phyloP scores from a whole-genome alignment of 2,797 vertebrate species.

The Muscicapa striata region DNA sequence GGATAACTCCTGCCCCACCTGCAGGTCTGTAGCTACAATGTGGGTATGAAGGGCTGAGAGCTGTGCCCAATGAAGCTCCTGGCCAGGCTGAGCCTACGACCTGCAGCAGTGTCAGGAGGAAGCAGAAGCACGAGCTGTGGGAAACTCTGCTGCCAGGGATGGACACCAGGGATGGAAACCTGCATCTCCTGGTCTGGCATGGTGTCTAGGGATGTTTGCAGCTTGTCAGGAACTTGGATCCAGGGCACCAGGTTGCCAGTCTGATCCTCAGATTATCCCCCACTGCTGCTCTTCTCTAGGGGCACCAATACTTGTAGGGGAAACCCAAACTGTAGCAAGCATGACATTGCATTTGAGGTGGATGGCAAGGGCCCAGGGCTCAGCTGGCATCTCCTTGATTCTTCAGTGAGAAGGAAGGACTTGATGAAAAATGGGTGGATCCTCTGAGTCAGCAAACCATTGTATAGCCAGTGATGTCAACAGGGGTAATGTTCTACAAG shows the following conservation, averaged over 20 bases:
- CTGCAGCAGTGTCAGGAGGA: not conserved
- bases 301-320: not conserved
- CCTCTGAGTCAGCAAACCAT: not conserved
- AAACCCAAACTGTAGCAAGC: not conserved
- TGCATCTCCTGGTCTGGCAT: not conserved
- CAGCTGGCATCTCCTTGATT: not conserved
- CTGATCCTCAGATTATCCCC: not conserved
- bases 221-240: not conserved
- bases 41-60: not conserved
- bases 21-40: not conserved
- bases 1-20: not conserved
- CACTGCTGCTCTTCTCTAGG: not conserved
- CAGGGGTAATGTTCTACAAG: not conserved
- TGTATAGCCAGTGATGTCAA: not conserved
- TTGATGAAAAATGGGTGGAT: not conserved
- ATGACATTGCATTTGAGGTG: not conserved
- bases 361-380: not conserved
- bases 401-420: not conserved
- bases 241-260: not conserved
- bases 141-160: not conserved
- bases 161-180: not conserved
- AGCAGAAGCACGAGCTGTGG: not conserved
- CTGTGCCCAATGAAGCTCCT: not conserved
- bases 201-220: not conserved
- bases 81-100: not conserved